phyloP scores from a whole-genome alignment of 2,888 invertebrate species.

The Macrosiphum euphorbiae region DNA sequence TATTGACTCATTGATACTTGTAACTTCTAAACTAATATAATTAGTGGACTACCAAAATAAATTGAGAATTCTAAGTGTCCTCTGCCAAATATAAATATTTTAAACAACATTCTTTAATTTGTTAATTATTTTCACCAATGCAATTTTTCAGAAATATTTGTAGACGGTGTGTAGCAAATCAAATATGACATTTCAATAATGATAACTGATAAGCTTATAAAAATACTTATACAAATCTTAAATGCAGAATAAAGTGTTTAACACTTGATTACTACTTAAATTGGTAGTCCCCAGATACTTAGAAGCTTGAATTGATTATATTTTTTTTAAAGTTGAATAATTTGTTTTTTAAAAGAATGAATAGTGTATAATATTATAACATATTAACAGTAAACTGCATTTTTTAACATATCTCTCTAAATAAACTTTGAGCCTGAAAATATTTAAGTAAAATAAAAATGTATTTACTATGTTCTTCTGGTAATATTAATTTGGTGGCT shows the following conservation, averaged over 20 bases:
- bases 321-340: background rate
- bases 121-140: background rate
- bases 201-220: background rate
- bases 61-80: background rate
- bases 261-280: background rate
- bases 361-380: background rate
- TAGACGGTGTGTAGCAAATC: too few species aligned
- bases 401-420: background rate
- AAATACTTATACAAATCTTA: background rate
- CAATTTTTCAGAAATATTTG: background rate
- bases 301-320: background rate
- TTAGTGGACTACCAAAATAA: background rate
- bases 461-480: conserved; percentile 67
- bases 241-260: background rate
- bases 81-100: background rate
- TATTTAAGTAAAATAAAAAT: background rate
- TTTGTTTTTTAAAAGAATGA: background rate
- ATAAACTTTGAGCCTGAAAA: background rate
- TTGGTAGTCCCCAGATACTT: background rate
- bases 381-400: background rate
- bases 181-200: background rate
- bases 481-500: conserved; percentile 79
- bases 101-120: background rate
- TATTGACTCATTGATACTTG: too few species aligned
- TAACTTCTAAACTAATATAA: background rate